These are phyloP conservation scores for Bombus soroeensis DNA, from an alignment of 1,140 invertebrate genomes.

Conservation along the genomic window DNA sequence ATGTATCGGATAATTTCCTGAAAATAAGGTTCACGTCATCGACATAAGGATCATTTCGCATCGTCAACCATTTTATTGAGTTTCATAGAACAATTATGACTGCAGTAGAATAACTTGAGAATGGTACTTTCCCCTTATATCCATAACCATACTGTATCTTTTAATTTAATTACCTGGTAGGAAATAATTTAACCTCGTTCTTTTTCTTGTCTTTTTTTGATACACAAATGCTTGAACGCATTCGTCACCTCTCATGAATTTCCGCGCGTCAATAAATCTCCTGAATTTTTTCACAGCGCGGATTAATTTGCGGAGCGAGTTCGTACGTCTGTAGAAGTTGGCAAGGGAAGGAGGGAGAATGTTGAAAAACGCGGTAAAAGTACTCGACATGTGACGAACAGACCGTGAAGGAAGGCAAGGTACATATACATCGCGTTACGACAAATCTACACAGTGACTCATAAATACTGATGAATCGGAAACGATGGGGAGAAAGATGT, in stretches of 20 bases:
- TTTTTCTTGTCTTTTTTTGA: background rate
- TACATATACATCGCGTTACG: constrained; percentile 48
- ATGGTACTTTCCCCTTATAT: background rate
- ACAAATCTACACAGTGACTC: constrained; percentile 65
- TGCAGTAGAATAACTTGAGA: background rate
- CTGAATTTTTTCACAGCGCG: constrained; percentile 41
- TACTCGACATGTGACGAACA: constrained; percentile 74
- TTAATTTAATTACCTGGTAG: background rate
- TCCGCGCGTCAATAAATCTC: constrained; percentile 51
- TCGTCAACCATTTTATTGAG: background rate
- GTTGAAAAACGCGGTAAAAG: constrained; percentile 72
- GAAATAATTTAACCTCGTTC: background rate
- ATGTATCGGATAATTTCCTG: constrained; percentile 48
- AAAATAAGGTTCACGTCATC: constrained; percentile 49
- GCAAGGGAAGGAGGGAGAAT: constrained; percentile 60
- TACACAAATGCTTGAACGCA: background rate
- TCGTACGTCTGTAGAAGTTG: constrained; percentile 30
- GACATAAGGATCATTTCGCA: constrained; percentile 27
- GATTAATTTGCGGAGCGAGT: constrained; percentile 54
- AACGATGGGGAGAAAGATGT: constrained; percentile 13
- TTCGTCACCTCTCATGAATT: constrained; percentile 17
- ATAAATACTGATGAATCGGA: constrained; percentile 43
- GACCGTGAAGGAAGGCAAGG: constrained; percentile 74
- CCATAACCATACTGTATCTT: background rate
- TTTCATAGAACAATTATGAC: background rate